These are phyloP conservation scores for Philonicus albiceps DNA, from an alignment of 2,888 invertebrate species.

Conservation along the genomic window DNA sequence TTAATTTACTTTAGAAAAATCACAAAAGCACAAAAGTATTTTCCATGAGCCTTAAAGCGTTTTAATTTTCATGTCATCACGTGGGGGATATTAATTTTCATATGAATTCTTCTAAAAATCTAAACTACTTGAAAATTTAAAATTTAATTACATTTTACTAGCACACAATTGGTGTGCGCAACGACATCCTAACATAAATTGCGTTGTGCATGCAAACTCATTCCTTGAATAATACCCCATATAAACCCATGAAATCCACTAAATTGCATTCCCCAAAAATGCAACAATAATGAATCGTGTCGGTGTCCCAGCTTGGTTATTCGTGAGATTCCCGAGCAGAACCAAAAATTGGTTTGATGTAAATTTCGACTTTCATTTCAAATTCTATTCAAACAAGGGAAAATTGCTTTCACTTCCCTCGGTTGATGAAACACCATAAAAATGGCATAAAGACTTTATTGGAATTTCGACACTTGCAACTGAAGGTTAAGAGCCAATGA, in stretches of 20 bases:
- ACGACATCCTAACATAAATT: neutral
- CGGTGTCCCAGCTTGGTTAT: neutral
- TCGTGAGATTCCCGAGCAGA: neutral
- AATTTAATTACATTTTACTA: too few relatives aligned
- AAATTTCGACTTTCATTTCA: neutral
- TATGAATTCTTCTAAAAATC: neutral
- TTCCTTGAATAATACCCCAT: neutral
- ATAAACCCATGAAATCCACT: neutral
- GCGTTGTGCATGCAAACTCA: neutral
- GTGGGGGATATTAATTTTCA: neutral
- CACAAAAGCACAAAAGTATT: neutral
- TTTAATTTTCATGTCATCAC: neutral
- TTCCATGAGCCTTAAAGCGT: neutral
- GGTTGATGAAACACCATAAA: neutral
- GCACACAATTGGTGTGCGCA: neutral
- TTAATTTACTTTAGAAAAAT: neutral
- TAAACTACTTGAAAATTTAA: too few relatives aligned
- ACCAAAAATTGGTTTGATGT: neutral
- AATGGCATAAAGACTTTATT: neutral
- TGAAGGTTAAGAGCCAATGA: too few relatives aligned
- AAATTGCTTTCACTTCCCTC: neutral
- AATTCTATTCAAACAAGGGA: neutral
- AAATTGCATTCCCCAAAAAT: neutral
- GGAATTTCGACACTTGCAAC: neutral
- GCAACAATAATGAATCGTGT: neutral